Evolutionary conservation across 2,888 invertebrate species (phyloP).

Genomic region (Anodontia alba): DNA sequence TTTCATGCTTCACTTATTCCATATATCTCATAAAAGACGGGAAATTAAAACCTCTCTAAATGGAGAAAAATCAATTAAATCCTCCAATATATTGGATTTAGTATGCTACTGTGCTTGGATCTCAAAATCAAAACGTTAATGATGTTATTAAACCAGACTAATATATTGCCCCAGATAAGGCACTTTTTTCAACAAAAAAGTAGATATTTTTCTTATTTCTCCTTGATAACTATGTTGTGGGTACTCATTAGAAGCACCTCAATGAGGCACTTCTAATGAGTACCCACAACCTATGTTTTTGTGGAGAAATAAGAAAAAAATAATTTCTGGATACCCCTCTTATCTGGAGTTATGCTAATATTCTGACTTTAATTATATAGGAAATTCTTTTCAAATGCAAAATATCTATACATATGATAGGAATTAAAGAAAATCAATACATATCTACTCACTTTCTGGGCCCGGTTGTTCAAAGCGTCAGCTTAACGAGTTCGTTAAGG

Average conservation of each 20-base stretch:
- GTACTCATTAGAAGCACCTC: no score
- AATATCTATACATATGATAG: background rate
- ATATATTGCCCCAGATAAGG: no score
- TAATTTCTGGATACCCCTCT: no score
- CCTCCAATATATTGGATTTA: background rate
- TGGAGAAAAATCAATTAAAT: slow-evolving; percentile 10
- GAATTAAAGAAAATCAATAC: slow-evolving; percentile 11
- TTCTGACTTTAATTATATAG: background rate
- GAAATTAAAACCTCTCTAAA: slow-evolving; percentile 14
- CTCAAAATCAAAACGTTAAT: slow-evolving; percentile 4
- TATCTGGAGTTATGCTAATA: no score
- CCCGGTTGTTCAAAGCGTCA: no score
- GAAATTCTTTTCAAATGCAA: slow-evolving; percentile 11
- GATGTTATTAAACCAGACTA: background rate
- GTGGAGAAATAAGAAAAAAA: no score
- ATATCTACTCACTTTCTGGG: background rate
- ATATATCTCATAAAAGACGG: slow-evolving; percentile 15
- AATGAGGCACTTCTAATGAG: no score
- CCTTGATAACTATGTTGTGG: no score
- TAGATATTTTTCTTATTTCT: no score
- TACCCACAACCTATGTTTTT: no score
- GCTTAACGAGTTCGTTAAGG: no score
- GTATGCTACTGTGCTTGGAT: background rate
- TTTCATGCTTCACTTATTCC: background rate
- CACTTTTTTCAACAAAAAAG: no score